Conservation (phyloP, 2,888 invertebrate genomes). For the Bhutanitis thaidina region DNA sequence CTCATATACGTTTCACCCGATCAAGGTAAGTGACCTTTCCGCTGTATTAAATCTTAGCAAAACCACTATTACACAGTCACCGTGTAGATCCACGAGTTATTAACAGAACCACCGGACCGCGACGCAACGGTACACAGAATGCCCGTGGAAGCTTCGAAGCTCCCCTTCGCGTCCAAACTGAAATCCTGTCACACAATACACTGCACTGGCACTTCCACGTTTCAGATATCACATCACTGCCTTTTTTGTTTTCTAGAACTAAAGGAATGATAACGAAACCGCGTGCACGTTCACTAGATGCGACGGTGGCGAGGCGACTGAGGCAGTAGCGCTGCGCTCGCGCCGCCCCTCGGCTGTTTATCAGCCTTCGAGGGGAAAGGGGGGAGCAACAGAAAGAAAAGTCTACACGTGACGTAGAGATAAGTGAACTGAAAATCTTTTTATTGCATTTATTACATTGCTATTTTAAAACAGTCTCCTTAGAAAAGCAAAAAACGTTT, state of each 20-base stretch:
- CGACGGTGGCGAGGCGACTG: constrained; percentile 57
- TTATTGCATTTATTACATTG: constrained; percentile 11
- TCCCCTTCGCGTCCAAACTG: constrained; percentile 41
- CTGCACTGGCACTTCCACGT: constrained; percentile 22
- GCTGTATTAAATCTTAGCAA: constrained; percentile 67
- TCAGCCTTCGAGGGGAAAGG: constrained; percentile 66
- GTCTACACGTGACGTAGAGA: constrained; percentile 66
- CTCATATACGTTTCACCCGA: constrained; percentile 41
- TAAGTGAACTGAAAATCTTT: constrained; percentile 40
- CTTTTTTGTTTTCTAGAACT: constrained; percentile 13
- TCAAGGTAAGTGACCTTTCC: constrained; percentile 76
- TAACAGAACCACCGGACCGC: constrained; percentile 70
- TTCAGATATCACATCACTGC: constrained; percentile 26
- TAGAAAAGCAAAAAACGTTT: too few species aligned
- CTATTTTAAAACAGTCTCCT: too few species aligned
- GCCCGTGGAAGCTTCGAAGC: constrained; percentile 41
- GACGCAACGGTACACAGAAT: constrained; percentile 64
- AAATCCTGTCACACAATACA: constrained; percentile 34
- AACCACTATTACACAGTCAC: constrained; percentile 63
- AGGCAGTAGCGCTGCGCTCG: constrained; percentile 61
- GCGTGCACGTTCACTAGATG: constrained; percentile 40
- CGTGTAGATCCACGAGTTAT: constrained; percentile 70
- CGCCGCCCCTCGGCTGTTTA: constrained; percentile 62
- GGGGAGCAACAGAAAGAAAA: constrained; percentile 60
- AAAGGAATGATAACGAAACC: constrained; percentile 1